phyloP scores from a whole-genome alignment of 2,797 vertebrate genomes.

The Sebastes minor region DNA sequence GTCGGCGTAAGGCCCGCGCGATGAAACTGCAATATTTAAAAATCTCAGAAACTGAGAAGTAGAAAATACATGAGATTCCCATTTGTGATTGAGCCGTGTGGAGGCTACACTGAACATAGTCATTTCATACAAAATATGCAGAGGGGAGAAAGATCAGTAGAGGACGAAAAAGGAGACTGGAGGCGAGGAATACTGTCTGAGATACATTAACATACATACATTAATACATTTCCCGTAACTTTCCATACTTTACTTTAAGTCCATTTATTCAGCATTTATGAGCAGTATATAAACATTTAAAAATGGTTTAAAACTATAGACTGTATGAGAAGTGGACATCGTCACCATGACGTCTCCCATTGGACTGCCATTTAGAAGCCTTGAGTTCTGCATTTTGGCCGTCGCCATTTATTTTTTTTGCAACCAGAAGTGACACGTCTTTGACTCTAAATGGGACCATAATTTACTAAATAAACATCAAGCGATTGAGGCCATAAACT shows the following conservation, averaged over 20 bases:
- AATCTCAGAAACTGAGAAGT: background rate
- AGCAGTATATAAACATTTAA: background rate
- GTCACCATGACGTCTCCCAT: too few relatives aligned
- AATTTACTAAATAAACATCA: too few relatives aligned
- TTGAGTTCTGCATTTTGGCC: too few relatives aligned
- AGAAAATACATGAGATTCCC: constrained; percentile 15
- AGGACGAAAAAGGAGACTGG: background rate
- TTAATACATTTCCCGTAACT: background rate
- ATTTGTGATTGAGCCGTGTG: background rate
- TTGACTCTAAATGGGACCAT: too few relatives aligned
- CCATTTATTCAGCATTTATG: too few relatives aligned
- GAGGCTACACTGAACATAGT: background rate
- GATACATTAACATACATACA: background rate
- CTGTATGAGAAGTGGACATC: too few relatives aligned
- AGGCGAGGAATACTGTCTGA: background rate
- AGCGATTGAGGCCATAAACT: too few relatives aligned
- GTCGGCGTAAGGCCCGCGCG: background rate
- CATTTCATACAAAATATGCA: constrained; percentile 12
- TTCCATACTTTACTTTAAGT: background rate
- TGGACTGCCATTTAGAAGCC: too few relatives aligned
- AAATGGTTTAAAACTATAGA: background rate
- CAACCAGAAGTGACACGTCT: too few relatives aligned
- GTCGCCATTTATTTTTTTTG: too few relatives aligned
- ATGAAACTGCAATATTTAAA: constrained; percentile 9
- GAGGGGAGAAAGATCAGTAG: background rate